Conservation (phyloP, 2,888 invertebrate species). For the Machimus rusticus region DNA sequence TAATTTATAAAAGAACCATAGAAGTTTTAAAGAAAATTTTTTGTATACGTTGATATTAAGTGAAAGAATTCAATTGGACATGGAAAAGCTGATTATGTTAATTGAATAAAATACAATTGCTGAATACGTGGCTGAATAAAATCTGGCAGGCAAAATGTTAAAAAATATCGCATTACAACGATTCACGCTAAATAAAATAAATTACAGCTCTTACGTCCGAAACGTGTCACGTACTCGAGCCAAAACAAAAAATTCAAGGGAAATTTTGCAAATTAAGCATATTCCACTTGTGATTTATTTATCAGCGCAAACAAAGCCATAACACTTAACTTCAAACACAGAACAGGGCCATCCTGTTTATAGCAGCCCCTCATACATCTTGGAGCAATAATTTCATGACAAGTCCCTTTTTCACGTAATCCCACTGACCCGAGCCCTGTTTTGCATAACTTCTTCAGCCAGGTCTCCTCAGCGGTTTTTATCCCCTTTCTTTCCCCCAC, state of each 20-base stretch:
- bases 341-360: not conserved
- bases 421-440: not conserved
- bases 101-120: no score
- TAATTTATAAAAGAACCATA: no score
- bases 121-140: no score
- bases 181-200: not conserved
- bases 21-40: no score
- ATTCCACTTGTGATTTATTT: not conserved
- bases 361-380: not conserved
- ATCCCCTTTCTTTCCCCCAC: not conserved
- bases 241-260: not conserved
- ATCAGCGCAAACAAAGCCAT: not conserved
- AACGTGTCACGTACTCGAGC: not conserved
- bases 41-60: no score
- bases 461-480: not conserved
- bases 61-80: no score
- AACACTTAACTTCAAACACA: not conserved
- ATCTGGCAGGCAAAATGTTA: not conserved
- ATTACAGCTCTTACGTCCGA: not conserved
- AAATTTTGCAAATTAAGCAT: not conserved
- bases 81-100: no score
- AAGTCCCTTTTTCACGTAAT: slow-evolving; percentile 18
- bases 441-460: slow-evolving; percentile 25
- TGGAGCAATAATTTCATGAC: slow-evolving; percentile 23
- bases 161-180: not conserved